A percentile compares a stretch with the other conserved stretches of the same genome.
phyloP scores from a whole-genome alignment of 2,888 invertebrate species.

The Ormyrus thymus region DNA sequence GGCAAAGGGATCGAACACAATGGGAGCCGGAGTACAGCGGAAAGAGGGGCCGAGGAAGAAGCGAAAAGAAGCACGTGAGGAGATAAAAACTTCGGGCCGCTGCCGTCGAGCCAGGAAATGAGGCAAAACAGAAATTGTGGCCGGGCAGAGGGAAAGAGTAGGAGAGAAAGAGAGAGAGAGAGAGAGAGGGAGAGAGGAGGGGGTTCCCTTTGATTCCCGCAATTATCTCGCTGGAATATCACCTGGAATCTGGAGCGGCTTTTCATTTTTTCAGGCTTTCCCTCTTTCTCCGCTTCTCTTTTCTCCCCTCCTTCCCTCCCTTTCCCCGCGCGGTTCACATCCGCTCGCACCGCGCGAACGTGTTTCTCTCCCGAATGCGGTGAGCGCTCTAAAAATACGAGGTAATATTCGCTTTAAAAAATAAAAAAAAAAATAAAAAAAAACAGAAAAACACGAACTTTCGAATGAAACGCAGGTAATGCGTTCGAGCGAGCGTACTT shows the following conservation, averaged over 20 bases:
- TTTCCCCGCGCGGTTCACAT: background rate
- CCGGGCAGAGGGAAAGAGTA: background rate
- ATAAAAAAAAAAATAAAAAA: no score
- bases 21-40: background rate
- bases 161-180: background rate
- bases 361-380: no score
- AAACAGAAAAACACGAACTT: no score
- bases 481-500: no score
- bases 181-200: constrained; percentile 7
- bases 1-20: constrained; percentile 50
- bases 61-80: background rate
- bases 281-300: background rate
- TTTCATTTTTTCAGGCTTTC: constrained; percentile 39
- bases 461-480: no score
- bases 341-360: no score
- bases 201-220: constrained; percentile 52
- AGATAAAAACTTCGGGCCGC: background rate
- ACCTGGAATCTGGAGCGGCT: constrained; percentile 49
- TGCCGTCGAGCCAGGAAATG: constrained; percentile 28
- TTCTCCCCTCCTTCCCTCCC: background rate
- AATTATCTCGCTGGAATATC: constrained; percentile 54
- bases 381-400: no score
- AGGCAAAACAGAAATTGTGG: constrained; percentile 49
- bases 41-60: constrained; percentile 6
- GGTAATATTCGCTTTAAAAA: no score